Evolutionary conservation across 2,113 vertebrate genomes (phyloP), one percentile per base, ranked within the genome.

Genomic region (Rafetus swinhoei): DNA sequence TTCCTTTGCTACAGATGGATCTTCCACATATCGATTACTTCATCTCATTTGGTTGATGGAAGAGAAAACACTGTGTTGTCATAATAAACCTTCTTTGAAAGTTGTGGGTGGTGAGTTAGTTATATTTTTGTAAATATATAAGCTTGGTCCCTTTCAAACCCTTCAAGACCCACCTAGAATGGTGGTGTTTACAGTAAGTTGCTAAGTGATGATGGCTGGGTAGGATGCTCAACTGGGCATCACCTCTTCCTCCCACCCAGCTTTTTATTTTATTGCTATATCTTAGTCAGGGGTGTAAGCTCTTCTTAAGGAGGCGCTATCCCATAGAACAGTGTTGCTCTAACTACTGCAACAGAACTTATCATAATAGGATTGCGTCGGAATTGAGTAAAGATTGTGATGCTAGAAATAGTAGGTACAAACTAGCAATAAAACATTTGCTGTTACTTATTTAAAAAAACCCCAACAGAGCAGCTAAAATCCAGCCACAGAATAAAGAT

Each of bases 31-130:
- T 77, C 10, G 1, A 14, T 16, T 65, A 65, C 83, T 54, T 32
- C 16, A 15, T 25, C 62, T 59, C 55, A 60, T 82, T 65, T 29
- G 65, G 35, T 13, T n/a, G 72, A 29, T 84, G 92, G 60, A 88
- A 84, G 50, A 22, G 77, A 65, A 32, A 53, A 54, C 80, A 15
- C 35, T 3, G 52, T 87, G 72, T 32, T 57, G 52, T 45, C 85
- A 56, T 85, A 94, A 93, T 79, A 91, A 96, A 95, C 22, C 65
- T 92, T 57, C 80, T 86, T 89, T 85, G 86, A 85, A 87, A 94
- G 87, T 81, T 14, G n/a, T 76, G 85, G 35, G 45, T 8, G 4
- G 81, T 39, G 12, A 24, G 83, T 81, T 59, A 1, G 39, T 77
- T 50, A 24, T 15, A 29, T 15, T 53, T 39, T 35, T 65, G n/a